Conservation (phyloP, 2,797 vertebrate species). For the Lepus oiostolus region DNA sequence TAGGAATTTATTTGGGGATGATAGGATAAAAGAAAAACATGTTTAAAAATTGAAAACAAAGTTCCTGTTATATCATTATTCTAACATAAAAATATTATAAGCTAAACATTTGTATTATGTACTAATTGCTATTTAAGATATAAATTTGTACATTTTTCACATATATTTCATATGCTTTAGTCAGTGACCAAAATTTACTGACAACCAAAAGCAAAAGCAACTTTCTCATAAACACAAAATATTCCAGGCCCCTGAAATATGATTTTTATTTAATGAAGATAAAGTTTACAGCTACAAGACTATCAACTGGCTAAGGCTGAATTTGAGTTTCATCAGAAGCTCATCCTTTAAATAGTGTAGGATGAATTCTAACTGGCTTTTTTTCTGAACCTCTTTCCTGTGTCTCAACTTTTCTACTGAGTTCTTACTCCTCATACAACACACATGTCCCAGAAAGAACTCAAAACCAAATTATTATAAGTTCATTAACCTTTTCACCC, state of each 20-base stretch:
- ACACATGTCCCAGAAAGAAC: slow-evolving; percentile 63
- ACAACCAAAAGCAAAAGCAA: slow-evolving; percentile 10
- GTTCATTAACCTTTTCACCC: slow-evolving; percentile 48
- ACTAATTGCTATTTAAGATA: slow-evolving; percentile 4
- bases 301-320: background rate
- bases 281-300: background rate
- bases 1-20: background rate
- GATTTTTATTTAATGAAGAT: slow-evolving; percentile 17
- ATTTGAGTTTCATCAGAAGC: background rate
- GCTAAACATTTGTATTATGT: background rate
- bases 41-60: slow-evolving; percentile 5
- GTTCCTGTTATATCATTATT: background rate
- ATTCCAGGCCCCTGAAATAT: background rate
- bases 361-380: background rate
- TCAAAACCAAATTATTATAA: slow-evolving; percentile 66
- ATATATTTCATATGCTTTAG: background rate
- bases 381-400: slow-evolving; percentile 63
- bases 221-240: background rate
- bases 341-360: slow-evolving; percentile 43
- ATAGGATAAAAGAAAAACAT: background rate
- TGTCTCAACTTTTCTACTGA: slow-evolving; percentile 12
- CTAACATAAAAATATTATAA: background rate
- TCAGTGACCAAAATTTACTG: background rate
- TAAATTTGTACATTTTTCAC: background rate
- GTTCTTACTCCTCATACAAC: slow-evolving; percentile 69